Conservation (phyloP, 2,113 vertebrate genomes). For the Neogale vison region DNA sequence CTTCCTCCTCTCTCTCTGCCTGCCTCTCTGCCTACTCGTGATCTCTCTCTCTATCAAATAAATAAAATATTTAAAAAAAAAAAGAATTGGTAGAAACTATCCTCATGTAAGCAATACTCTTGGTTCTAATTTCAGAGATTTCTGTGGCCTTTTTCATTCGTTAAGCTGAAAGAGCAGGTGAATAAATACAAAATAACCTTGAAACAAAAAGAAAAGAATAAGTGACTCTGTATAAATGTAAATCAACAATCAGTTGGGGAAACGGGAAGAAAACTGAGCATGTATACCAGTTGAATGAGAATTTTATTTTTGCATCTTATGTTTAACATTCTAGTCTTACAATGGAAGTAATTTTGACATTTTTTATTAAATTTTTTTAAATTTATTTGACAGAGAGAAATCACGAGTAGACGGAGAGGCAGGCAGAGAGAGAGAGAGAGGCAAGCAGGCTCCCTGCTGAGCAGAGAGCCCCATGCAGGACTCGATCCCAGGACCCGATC, state of each 20-base stretch:
- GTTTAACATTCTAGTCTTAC: conserved; percentile 61
- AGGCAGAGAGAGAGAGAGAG: too few species aligned
- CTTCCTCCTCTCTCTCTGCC: too few species aligned
- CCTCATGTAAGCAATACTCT: conserved; percentile 28
- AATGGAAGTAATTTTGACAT: conserved; percentile 75
- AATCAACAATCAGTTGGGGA: not conserved
- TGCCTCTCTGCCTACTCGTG: too few species aligned
- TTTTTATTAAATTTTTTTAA: too few species aligned
- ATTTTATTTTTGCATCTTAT: conserved; percentile 67
- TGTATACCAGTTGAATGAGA: not conserved
- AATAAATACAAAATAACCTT: conserved; percentile 47
- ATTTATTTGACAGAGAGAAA: too few species aligned
- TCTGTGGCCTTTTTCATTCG: conserved; percentile 3
- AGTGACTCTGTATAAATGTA: not conserved
- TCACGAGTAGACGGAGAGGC: too few species aligned
- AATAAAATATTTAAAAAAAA: too few species aligned
- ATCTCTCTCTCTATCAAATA: too few species aligned
- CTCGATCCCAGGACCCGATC: too few species aligned
- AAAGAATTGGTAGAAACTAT: conserved; percentile 4
- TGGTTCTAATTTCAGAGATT: conserved; percentile 38
- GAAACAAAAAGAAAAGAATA: not conserved
- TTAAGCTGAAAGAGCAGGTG: not conserved
- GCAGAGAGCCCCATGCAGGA: too few species aligned
- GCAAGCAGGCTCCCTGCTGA: too few species aligned
- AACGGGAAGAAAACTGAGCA: not conserved